Conservation (phyloP, 2,113 vertebrate genomes). For the Myrmophylax atrothorax region DNA sequence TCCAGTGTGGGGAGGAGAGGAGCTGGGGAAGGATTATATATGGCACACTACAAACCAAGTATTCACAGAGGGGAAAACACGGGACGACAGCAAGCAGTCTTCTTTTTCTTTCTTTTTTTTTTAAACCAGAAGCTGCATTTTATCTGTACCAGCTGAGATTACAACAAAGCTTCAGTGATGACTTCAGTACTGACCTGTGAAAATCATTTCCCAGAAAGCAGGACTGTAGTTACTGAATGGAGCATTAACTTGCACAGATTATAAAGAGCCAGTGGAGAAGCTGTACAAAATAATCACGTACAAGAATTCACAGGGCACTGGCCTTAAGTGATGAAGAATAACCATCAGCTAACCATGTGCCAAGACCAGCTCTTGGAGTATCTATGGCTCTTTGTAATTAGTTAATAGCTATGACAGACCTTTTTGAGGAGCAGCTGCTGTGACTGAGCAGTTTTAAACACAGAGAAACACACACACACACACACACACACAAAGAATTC, state of each 20-base stretch:
- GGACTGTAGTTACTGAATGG: background rate
- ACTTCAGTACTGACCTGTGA: background rate
- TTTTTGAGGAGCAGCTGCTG: background rate
- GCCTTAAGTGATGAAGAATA: background rate
- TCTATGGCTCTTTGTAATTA: background rate
- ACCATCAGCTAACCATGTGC: background rate
- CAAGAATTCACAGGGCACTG: background rate
- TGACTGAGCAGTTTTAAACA: background rate
- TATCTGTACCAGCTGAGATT: background rate
- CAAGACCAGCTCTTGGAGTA: background rate
- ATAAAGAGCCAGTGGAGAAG: background rate
- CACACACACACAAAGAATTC: background rate
- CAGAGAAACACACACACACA: background rate
- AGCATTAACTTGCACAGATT: background rate
- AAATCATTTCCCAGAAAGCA: background rate
- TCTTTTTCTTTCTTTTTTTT: background rate
- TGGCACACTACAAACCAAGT: background rate
- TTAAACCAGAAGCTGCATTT: background rate
- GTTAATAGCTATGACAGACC: background rate
- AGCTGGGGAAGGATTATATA: background rate
- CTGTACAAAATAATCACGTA: background rate
- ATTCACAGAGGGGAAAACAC: background rate
- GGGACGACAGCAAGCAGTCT: background rate
- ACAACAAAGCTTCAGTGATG: background rate
- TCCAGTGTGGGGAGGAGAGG: accelerated